phyloP scores from a whole-genome alignment of 1,140 invertebrate species.

The Drosophila prosaltans region DNA sequence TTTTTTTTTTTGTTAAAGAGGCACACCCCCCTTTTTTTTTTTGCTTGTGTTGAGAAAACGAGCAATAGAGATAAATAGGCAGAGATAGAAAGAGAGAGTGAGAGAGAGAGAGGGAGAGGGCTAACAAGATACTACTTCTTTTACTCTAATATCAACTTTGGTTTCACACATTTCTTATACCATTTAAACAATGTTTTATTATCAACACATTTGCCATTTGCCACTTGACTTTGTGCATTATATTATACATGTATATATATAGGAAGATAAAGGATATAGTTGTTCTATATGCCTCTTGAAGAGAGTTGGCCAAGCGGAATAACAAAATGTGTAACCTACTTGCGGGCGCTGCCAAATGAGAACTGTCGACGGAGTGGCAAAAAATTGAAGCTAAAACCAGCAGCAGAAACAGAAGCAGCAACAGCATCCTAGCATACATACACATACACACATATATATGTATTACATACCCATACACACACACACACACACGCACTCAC shows the following conservation, averaged over 20 bases:
- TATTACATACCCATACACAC: constrained; percentile 1
- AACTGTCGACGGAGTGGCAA: constrained; percentile 53
- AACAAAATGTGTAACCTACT: constrained; percentile 76
- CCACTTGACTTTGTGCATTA: not conserved
- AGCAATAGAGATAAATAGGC: not conserved
- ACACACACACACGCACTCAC: not conserved
- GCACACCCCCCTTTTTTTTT: not conserved
- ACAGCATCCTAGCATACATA: constrained; percentile 40
- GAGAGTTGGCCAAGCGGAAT: constrained; percentile 17
- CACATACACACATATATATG: not conserved
- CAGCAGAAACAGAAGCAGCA: constrained; percentile 20
- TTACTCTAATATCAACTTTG: not conserved
- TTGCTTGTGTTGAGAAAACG: not conserved
- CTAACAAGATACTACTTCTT: not conserved
- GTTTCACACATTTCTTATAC: not conserved
- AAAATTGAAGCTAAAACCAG: constrained; percentile 27
- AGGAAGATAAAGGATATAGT: not conserved
- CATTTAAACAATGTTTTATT: not conserved
- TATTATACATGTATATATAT: no score
- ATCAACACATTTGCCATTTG: not conserved
- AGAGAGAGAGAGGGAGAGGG: not conserved
- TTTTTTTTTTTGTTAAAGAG: not conserved
- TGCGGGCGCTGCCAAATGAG: constrained; percentile 67
- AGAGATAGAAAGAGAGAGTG: not conserved
- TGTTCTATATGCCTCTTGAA: not conserved